Conservation (phyloP, 1,140 invertebrate species). For the Batillaria attramentaria region DNA sequence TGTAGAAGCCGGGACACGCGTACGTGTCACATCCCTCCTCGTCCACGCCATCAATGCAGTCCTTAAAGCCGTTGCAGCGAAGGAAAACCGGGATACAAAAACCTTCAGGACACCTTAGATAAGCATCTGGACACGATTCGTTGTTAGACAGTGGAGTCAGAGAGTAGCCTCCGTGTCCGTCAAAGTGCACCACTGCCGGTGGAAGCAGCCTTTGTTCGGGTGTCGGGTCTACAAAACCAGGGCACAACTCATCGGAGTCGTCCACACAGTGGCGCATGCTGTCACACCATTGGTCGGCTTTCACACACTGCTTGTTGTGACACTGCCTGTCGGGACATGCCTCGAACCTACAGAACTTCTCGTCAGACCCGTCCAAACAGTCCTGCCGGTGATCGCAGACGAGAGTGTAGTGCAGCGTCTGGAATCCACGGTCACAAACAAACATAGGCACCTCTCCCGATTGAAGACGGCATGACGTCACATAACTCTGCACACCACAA, state of each 20-base stretch:
- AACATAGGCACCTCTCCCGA: neutral
- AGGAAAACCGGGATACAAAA: constrained; percentile 1
- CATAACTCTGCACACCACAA: too few species aligned
- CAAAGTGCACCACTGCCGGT: neutral
- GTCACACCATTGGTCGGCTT: neutral
- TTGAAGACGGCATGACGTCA: neutral
- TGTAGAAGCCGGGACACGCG: constrained; percentile 4
- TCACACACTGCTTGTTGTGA: neutral
- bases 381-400: neutral
- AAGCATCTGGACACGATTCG: neutral
- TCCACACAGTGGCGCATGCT: neutral
- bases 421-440: neutral
- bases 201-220: neutral
- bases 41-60: neutral
- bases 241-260: neutral
- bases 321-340: neutral
- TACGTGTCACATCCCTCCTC: neutral
- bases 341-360: neutral
- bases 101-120: neutral
- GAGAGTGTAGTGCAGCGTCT: constrained; percentile 3
- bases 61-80: constrained; percentile 16
- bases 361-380: neutral
- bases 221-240: too few species aligned
- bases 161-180: neutral
- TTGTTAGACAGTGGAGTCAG: neutral